Evolutionary conservation across 2,888 invertebrate species (phyloP), one percentile per base, ranked within the genome.

Genomic region (Gonocerus acuteangulatus): DNA sequence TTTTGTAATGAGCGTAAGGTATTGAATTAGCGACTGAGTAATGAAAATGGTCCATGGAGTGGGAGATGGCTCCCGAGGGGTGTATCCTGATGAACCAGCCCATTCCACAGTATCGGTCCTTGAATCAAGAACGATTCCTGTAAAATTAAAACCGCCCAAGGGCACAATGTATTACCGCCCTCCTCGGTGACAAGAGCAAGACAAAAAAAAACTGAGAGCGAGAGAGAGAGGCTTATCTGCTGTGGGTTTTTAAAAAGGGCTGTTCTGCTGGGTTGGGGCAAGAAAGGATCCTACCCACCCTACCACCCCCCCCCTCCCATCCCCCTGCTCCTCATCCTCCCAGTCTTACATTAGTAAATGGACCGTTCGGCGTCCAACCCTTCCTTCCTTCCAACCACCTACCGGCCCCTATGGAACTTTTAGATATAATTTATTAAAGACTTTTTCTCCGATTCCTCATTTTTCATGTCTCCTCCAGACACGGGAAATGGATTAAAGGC

Each of bases 71-170:
- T 11, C 4, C 11, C 4, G 18, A 1, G 16, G 6, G 49, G 32
- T n/a, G 32, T 23, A 16, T 2, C 23, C 23, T 13, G 23, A 32
- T 18, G 16, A 9, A 32, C n/a, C 39, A 6, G 4, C 52, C 19
- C 49, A 27, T 27, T 16, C 4, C 19, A 32, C 32, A 22, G 39
- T 52, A 52, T 52, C 39, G 52, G 56, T 19, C 56, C 27, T 1
- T 21, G 56, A 45, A 56, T 56, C 56, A 56, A 56, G 56, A 56
- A 56, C 56, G 67, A 68, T 68, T 67, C 67, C 63, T 65, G 65
- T 64, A 65, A 66, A 67, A 68, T 68, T 68, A 68, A 68, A 68
- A 68, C 63, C 64, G 66, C 67, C 66, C 62, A 44, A 60, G 66
- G 65, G 66, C 62, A 54, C 63, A 48, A 58, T 62, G 65, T 63